phyloP scores from a whole-genome alignment of 2,797 vertebrate species.

The Paratrypauchen microcephalus region DNA sequence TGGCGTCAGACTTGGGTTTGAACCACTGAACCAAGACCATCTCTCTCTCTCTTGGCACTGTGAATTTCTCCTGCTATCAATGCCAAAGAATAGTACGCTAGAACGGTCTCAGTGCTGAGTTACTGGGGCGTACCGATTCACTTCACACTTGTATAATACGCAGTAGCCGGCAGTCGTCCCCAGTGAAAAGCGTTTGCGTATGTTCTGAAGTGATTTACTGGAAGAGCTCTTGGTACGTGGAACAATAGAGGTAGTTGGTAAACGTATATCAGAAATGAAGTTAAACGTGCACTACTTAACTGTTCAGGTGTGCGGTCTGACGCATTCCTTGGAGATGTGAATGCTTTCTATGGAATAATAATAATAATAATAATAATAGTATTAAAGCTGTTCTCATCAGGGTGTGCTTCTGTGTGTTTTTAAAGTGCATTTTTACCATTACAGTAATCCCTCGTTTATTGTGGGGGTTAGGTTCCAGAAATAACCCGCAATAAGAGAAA shows the following conservation, averaged over 20 bases:
- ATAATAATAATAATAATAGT: too few species aligned
- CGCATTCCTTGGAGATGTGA: too few species aligned
- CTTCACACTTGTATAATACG: conserved; percentile 6
- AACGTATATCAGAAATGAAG: not conserved
- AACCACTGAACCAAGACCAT: conserved; percentile 10
- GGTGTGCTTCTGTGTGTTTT: too few species aligned
- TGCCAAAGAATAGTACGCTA: conserved; percentile 7
- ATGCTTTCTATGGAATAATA: too few species aligned
- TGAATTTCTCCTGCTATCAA: not conserved
- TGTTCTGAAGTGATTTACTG: not conserved
- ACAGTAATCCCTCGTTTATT: too few species aligned
- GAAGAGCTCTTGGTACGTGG: not conserved
- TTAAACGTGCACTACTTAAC: not conserved
- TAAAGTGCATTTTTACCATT: too few species aligned
- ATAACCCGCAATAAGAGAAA: too few species aligned
- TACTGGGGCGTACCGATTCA: conserved; percentile 5
- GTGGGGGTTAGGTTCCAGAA: too few species aligned
- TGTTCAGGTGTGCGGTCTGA: too few species aligned
- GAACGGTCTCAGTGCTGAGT: not conserved
- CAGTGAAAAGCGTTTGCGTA: not conserved
- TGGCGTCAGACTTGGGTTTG: conserved; percentile 2
- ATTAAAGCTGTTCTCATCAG: too few species aligned
- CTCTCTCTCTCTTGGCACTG: not conserved
- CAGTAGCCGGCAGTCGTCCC: conserved; percentile 1
- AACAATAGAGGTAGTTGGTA: not conserved